Conservation (phyloP, 2,888 invertebrate species). For the Lagria hirta region DNA sequence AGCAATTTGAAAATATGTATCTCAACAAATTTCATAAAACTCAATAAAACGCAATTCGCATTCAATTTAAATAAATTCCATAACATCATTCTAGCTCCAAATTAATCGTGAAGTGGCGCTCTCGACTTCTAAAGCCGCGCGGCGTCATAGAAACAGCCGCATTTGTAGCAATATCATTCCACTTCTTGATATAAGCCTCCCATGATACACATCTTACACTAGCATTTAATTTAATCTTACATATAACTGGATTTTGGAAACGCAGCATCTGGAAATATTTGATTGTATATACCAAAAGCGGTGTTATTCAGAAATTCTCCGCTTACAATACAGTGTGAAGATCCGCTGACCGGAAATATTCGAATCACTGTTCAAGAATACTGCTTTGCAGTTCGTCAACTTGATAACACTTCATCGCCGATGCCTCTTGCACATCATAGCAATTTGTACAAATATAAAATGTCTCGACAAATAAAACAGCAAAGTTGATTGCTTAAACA, state of each 20-base stretch:
- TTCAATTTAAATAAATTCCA: constrained; percentile 29
- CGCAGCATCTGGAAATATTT: constrained; percentile 31
- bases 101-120: constrained; percentile 29
- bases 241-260: constrained; percentile 28
- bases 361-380: constrained; percentile 12
- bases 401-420: background rate
- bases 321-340: constrained; percentile 9
- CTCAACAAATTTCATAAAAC: constrained; percentile 26
- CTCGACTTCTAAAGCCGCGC: constrained; percentile 13
- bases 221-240: constrained; percentile 31
- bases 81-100: constrained; percentile 24
- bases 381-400: constrained; percentile 10
- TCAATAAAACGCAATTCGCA: constrained; percentile 25
- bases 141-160: constrained; percentile 31
- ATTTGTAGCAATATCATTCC: constrained; percentile 29
- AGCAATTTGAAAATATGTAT: constrained; percentile 22
- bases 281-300: constrained; percentile 25
- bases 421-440: too few species aligned
- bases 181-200: constrained; percentile 28
- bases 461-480: too few species aligned
- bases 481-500: too few species aligned
- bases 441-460: too few species aligned
- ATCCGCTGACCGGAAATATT: constrained; percentile 25
- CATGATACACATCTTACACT: constrained; percentile 30
- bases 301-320: constrained; percentile 16